A percentile compares a stretch with the other conserved stretches of the same genome.
Evolutionary conservation across 2,113 vertebrate species (phyloP).

Genomic region (Pionites leucogaster): DNA sequence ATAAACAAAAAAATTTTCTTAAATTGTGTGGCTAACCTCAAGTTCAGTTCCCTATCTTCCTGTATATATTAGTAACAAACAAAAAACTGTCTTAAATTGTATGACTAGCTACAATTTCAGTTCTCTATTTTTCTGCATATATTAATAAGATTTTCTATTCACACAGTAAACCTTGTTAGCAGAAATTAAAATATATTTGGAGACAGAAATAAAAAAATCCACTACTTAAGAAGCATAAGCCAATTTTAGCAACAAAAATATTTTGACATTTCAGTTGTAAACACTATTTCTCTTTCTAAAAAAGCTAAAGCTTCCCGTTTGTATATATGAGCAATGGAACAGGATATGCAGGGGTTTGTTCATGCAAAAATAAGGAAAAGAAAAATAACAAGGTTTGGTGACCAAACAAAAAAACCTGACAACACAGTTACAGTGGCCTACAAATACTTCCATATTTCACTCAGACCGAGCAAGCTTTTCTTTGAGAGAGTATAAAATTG

Average conservation of each 20-base stretch:
- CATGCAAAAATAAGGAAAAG: neutral
- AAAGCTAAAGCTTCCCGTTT: neutral
- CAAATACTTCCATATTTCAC: neutral
- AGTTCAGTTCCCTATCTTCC: neutral
- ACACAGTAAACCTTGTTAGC: rapidly evolving
- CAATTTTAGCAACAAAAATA: neutral
- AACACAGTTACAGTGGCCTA: neutral
- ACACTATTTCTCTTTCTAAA: neutral
- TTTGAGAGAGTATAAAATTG: neutral
- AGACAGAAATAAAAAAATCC: neutral
- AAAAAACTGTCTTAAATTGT: neutral
- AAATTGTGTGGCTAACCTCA: neutral
- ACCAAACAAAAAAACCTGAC: neutral
- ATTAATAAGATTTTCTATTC: neutral
- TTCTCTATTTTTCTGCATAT: neutral
- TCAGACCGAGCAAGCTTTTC: neutral
- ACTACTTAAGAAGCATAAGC: neutral
- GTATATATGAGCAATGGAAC: neutral
- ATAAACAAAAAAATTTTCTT: neutral
- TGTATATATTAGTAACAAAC: neutral
- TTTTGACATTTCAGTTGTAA: neutral
- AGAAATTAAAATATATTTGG: neutral
- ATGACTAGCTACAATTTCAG: neutral
- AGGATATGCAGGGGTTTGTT: neutral
- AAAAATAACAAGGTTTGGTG: neutral